A percentile compares a stretch with the other conserved stretches of the same genome.
Evolutionary conservation across 2,113 vertebrate genomes (phyloP).

Genomic region (Nannospalax galili): DNA sequence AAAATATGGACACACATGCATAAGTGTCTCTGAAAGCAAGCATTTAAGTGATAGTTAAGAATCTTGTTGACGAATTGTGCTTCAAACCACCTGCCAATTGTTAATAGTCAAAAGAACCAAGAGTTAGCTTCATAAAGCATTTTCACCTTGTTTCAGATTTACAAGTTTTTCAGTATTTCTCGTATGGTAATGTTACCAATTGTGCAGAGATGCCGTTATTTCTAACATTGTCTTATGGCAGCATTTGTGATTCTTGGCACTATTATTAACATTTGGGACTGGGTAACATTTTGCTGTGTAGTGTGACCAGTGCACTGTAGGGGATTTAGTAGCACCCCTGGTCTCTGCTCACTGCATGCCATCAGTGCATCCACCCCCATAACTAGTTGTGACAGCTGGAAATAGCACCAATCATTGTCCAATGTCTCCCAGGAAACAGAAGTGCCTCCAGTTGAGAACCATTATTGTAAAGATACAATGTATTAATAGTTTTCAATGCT

Average conservation of each 20-base stretch:
- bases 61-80: not conserved
- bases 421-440: not conserved
- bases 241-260: not conserved
- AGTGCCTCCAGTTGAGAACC: conserved; percentile 3
- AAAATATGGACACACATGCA: not conserved
- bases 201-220: not conserved
- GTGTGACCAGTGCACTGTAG: not conserved
- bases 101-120: conserved; percentile 35
- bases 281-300: not conserved
- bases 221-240: not conserved
- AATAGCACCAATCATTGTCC: not conserved
- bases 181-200: not conserved
- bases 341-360: not conserved
- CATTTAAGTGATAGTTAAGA: not conserved
- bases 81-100: not conserved
- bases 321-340: not conserved
- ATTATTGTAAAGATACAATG: not conserved
- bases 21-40: not conserved
- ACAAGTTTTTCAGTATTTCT: conserved; percentile 9
- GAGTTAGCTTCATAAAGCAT: not conserved
- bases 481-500: not conserved
- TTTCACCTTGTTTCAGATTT: conserved; percentile 9
- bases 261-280: not conserved
- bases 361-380: not conserved
- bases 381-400: not conserved